Evolutionary conservation across 2,888 invertebrate genomes (phyloP).

Genomic region (Himalopsyche anomala): DNA sequence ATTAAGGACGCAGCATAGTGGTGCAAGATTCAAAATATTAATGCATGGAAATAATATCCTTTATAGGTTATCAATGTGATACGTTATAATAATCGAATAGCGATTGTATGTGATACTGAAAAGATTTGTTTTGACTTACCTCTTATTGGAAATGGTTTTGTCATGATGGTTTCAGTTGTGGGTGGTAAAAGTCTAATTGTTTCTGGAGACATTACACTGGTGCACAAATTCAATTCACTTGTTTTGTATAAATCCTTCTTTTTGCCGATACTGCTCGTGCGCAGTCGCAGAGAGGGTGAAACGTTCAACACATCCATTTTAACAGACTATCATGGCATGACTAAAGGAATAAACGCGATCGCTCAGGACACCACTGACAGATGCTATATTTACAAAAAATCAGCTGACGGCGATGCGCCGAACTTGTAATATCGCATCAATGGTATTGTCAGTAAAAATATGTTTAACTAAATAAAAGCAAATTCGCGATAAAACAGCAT

Average conservation of each 20-base stretch:
- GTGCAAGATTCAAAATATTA: no score
- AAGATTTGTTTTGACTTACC: conserved; percentile 73
- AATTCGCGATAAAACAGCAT: background rate
- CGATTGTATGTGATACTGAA: background rate
- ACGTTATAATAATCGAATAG: background rate
- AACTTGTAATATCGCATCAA: background rate
- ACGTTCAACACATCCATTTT: conserved; percentile 74
- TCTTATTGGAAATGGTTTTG: conserved; percentile 92
- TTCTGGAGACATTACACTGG: conserved; percentile 85
- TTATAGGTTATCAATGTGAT: background rate
- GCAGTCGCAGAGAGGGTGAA: conserved; percentile 73
- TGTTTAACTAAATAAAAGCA: background rate
- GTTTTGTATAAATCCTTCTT: conserved; percentile 66
- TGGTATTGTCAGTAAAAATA: background rate
- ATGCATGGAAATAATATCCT: no score
- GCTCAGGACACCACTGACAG: background rate
- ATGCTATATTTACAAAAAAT: conserved; percentile 8
- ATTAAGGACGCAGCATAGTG: no score
- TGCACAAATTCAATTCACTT: conserved; percentile 79
- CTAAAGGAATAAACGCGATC: conserved; percentile 67
- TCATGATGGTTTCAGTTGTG: conserved; percentile 90
- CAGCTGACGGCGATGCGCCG: background rate
- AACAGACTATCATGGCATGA: conserved; percentile 72
- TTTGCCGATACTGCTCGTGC: conserved; percentile 54
- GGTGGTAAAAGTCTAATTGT: conserved; percentile 84